A percentile compares a stretch with the other conserved stretches of the same genome.
Evolutionary conservation across 2,113 vertebrate genomes (phyloP).

Genomic region (Menura novaehollandiae): DNA sequence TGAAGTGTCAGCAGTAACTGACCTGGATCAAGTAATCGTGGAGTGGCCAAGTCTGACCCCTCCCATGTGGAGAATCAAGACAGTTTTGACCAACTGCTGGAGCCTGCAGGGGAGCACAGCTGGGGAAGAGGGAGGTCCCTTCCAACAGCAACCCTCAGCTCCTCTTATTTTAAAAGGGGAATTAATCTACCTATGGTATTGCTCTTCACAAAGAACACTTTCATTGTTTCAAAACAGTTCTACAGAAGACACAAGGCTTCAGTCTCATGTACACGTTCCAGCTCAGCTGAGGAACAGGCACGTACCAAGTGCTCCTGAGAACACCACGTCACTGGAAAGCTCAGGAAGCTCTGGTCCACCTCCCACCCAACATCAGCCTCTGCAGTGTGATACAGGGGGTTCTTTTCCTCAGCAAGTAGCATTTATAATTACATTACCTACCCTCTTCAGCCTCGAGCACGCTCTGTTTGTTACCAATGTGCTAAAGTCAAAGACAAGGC

Average conservation of each 20-base stretch:
- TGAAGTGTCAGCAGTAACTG: background rate
- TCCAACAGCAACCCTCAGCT: background rate
- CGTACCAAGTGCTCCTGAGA: accelerated
- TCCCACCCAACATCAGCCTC: background rate
- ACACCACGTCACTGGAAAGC: accelerated
- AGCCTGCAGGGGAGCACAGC: background rate
- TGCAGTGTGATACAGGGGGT: accelerated
- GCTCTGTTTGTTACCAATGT: accelerated
- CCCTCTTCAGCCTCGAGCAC: background rate
- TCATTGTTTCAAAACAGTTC: background rate
- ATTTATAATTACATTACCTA: accelerated
- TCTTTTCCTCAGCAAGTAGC: background rate
- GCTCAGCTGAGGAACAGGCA: background rate
- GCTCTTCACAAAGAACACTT: accelerated
- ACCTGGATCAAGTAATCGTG: background rate
- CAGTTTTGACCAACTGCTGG: background rate
- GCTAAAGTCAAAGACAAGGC: background rate
- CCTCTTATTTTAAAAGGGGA: background rate
- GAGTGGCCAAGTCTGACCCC: background rate
- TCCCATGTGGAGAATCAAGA: accelerated
- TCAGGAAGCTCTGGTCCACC: no score
- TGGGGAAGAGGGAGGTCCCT: accelerated
- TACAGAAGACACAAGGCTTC: background rate
- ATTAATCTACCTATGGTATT: no score
- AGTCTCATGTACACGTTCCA: accelerated